phyloP scores from a whole-genome alignment of 2,113 vertebrate species.

The Lophura nycthemera region DNA sequence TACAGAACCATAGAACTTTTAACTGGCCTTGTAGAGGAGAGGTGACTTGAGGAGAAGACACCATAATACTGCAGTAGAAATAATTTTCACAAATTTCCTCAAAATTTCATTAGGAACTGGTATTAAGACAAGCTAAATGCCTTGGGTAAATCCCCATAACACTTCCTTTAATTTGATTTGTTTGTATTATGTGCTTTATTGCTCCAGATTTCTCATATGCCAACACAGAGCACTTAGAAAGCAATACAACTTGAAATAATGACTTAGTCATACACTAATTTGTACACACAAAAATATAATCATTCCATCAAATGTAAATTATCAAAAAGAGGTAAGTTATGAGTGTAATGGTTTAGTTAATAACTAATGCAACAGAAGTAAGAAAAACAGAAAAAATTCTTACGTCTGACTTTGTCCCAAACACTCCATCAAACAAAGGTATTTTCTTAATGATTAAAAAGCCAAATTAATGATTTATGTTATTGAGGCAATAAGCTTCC shows the following conservation, averaged over 20 bases:
- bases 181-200: background rate
- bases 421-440: slow-evolving; percentile 23
- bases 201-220: background rate
- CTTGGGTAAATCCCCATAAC: background rate
- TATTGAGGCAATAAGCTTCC: slow-evolving; percentile 46
- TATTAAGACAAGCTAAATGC: slow-evolving; percentile 3
- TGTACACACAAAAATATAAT: slow-evolving; percentile 9
- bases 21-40: background rate
- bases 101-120: slow-evolving; percentile 24
- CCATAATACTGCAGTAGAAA: background rate
- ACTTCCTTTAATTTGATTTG: slow-evolving; percentile 29
- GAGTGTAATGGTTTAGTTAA: background rate
- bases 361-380: background rate
- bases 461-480: slow-evolving; percentile 44
- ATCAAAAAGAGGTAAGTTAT: slow-evolving; percentile 21
- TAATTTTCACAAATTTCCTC: slow-evolving; percentile 13
- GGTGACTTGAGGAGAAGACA: background rate
- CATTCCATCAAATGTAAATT: background rate
- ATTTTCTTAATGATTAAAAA: slow-evolving; percentile 66
- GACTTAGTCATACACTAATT: background rate
- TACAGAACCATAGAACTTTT: background rate
- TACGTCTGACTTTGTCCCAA: slow-evolving; percentile 8
- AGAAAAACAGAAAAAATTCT: slow-evolving; percentile 19
- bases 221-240: background rate
- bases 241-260: background rate